phyloP scores from a whole-genome alignment of 2,797 vertebrate genomes.

The Anguilla obscura region DNA sequence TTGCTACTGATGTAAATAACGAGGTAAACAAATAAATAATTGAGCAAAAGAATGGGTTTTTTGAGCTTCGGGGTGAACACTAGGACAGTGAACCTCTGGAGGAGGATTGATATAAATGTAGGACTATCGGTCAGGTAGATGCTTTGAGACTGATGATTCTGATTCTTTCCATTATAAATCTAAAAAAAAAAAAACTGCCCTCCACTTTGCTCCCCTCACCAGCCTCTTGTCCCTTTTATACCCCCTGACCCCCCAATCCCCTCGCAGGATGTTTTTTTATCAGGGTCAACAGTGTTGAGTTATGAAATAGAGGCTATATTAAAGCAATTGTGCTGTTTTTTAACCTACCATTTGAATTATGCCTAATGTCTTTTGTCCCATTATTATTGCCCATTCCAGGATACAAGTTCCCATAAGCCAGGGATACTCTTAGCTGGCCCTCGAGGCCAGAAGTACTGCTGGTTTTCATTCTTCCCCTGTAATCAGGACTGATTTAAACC shows the following conservation, averaged over 20 bases:
- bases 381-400: neutral
- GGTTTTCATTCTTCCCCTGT: too few relatives aligned
- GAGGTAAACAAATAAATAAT: conserved; percentile 69
- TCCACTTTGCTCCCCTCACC: neutral
- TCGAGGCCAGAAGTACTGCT: neutral
- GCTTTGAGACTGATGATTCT: neutral
- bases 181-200: neutral
- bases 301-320: neutral
- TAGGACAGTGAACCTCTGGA: neutral
- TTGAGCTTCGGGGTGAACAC: neutral
- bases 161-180: neutral
- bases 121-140: neutral
- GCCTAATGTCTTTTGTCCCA: neutral
- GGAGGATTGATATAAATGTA: neutral
- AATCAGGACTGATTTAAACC: too few relatives aligned
- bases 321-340: neutral
- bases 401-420: neutral
- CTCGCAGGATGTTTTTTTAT: neutral
- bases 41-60: conserved; percentile 57
- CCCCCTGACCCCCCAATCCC: neutral
- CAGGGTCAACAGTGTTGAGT: neutral
- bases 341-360: neutral
- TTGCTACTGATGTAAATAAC: conserved; percentile 63
- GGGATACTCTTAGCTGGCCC: too few relatives aligned
- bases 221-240: neutral